Evolutionary conservation across 2,888 invertebrate genomes (phyloP).

Genomic region (Allygus modestus): DNA sequence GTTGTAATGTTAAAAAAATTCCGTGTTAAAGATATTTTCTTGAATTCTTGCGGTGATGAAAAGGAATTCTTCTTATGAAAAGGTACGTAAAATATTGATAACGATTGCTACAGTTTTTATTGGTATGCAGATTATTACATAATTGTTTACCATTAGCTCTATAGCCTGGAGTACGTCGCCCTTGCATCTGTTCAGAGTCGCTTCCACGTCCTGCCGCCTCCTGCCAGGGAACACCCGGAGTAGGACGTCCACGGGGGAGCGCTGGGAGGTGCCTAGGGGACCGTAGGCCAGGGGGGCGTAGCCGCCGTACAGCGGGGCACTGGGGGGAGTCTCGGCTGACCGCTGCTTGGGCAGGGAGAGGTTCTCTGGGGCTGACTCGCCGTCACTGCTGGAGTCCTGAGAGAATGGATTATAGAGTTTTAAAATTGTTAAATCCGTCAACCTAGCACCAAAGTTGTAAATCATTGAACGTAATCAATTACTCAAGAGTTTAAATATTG

Average conservation of each 20-base stretch:
- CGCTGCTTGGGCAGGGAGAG: conserved; percentile 84
- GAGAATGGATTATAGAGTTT: neutral
- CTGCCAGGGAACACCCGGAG: conserved; percentile 93
- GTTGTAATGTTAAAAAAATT: no score
- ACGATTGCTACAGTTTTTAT: no score
- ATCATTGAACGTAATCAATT: no score
- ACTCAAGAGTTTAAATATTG: no score
- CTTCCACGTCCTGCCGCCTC: conserved; percentile 91
- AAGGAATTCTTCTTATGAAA: no score
- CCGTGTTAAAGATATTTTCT: no score
- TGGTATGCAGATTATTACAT: no score
- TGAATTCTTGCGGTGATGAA: no score
- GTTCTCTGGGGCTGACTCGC: conserved; percentile 81
- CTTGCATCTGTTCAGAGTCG: conserved; percentile 88
- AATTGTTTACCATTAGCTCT: conserved; percentile 86
- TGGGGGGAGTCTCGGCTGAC: conserved; percentile 62
- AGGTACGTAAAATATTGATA: no score
- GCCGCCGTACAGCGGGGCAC: conserved; percentile 59
- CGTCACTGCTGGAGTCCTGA: conserved; percentile 71
- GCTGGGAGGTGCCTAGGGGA: conserved; percentile 69
- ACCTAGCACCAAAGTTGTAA: no score
- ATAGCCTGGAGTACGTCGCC: conserved; percentile 96
- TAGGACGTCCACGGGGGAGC: conserved; percentile 92
- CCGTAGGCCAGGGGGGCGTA: conserved; percentile 45
- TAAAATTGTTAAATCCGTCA: no score